Percentiles rank a stretch among this genome's conserved stretches.
These are phyloP conservation scores for Amorpha juglandis DNA, from an alignment of 2,888 invertebrate genomes.

Conservation along the genomic window DNA sequence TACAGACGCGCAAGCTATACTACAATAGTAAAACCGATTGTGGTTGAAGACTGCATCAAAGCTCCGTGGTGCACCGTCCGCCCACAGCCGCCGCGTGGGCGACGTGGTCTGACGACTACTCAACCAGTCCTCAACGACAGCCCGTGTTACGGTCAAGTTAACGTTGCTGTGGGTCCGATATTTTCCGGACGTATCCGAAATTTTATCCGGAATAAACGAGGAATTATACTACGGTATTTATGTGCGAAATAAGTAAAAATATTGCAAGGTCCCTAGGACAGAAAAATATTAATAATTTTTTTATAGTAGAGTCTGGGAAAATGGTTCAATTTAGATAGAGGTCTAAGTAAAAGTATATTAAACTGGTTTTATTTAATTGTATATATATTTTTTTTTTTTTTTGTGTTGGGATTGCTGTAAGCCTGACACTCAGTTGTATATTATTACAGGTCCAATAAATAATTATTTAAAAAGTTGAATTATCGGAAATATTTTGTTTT, in stretches of 20 bases:
- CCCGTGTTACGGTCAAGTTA: slow-evolving; percentile 7
- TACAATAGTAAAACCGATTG: slow-evolving; percentile 35
- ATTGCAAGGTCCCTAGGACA: too few species aligned
- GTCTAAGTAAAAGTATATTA: too few species aligned
- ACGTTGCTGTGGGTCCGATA: background rate
- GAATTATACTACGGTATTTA: background rate
- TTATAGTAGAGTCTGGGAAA: too few species aligned
- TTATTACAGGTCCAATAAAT: too few species aligned
- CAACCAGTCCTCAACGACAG: slow-evolving; percentile 38
- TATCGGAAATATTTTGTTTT: background rate
- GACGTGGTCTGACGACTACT: slow-evolving; percentile 43
- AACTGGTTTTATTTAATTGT: too few species aligned
- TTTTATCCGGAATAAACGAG: background rate
- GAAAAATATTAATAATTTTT: too few species aligned
- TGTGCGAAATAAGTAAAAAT: too few species aligned
- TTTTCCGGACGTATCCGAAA: background rate
- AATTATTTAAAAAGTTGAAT: too few species aligned
- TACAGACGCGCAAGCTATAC: background rate
- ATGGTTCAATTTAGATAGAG: too few species aligned
- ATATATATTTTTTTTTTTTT: too few species aligned
- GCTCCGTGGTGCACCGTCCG: slow-evolving; percentile 38
- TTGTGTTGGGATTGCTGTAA: too few species aligned
- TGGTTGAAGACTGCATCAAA: slow-evolving; percentile 46
- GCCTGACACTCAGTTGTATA: too few species aligned
- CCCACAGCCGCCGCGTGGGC: slow-evolving; percentile 48